Base-by-base conservation (phyloP, 2,113 vertebrate species). In the Myrmophylax atrothorax region DNA sequence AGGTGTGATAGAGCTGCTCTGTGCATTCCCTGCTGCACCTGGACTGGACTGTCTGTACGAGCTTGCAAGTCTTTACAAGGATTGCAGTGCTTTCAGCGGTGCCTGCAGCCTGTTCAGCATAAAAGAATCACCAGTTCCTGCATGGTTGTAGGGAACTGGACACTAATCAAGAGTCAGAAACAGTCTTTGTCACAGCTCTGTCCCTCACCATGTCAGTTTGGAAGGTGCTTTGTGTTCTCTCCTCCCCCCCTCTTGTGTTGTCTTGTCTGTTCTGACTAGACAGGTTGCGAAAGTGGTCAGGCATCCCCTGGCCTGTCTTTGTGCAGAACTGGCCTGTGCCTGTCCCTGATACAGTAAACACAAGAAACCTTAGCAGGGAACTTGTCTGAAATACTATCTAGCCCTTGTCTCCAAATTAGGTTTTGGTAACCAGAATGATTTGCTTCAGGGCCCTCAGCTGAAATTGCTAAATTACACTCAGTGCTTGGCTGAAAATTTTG, bases 381-480 rank as follows among this genome's bases (percentile, higher is more conserved):
- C 37, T 59, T 55, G 74, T 37, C 74, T 59, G 59, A 84, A 84
- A 47, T n/a, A 35, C 28, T 81, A 0, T 33, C 33, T 12, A 62
- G 25, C 69, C 53, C 44, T 87, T 47, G 9, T 22, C 38, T 78
- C 52, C 29, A 56, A 19, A 53, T 33, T 77, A 42, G 59, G 15
- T 89, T 86, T 60, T 77, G 40, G 56, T 93, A 87, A 84, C 33
- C 24, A 67, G 35, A 69, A 72, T 64, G 15, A 82, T 94, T 84
- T 93, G 37, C 44, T 94, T 49, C 33, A 35, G 40, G 67, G 23
- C 67, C 53, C 66, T 90, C 49, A 90, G 59, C 75, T 28, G 63
- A 94, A 94, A 68, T 53, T 80, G 90, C 62, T 88, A 64, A 92
- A 52, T 77, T 86, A 52, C 52, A 84, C 44, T 17, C 73, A 87